phyloP scores from a whole-genome alignment of 2,113 vertebrate species.

The Myocastor coypus region DNA sequence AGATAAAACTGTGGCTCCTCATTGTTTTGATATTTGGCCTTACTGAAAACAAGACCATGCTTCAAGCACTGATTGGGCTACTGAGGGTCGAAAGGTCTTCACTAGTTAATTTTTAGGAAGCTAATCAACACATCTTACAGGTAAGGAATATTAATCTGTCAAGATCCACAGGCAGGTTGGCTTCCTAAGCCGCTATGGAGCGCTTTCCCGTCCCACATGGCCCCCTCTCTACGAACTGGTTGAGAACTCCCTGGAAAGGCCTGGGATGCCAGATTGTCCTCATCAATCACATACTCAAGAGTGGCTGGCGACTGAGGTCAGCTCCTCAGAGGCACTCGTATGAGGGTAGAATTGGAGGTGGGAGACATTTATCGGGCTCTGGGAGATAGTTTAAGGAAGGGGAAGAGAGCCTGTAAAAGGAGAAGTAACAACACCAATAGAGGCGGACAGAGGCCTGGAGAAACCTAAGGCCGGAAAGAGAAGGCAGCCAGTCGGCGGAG shows the following conservation, averaged over 20 bases:
- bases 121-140: conserved; percentile 63
- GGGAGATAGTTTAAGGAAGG: not conserved
- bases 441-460: not conserved
- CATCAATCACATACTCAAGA: not conserved
- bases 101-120: conserved; percentile 70
- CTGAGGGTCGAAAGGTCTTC: conserved; percentile 59
- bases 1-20: conserved; percentile 69
- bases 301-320: not conserved
- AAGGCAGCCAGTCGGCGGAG: not conserved
- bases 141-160: conserved; percentile 46
- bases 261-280: not conserved
- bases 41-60: conserved; percentile 59
- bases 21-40: conserved; percentile 67
- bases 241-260: not conserved
- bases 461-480: not conserved
- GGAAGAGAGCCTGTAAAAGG: not conserved
- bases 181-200: not conserved
- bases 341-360: not conserved
- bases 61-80: conserved; percentile 46
- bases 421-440: too few species aligned
- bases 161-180: not conserved
- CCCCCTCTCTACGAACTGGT: not conserved
- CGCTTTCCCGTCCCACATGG: not conserved
- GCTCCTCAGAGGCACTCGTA: not conserved
- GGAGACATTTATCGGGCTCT: not conserved